Evolutionary conservation across 2,797 vertebrate species (phyloP).

Genomic region (Vipera latastei): DNA sequence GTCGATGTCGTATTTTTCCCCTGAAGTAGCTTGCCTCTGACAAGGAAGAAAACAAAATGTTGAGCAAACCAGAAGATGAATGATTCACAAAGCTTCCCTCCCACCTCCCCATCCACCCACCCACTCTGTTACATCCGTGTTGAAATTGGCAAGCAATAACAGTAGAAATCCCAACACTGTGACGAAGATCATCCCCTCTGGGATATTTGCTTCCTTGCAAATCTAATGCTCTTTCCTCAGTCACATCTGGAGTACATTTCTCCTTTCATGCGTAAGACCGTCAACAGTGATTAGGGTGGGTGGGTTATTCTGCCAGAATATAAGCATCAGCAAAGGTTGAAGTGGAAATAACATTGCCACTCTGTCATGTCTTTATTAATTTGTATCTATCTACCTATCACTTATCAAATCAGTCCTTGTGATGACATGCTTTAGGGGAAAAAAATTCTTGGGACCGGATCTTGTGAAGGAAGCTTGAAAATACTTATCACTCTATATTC

Average conservation of each 20-base stretch:
- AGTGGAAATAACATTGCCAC: neutral
- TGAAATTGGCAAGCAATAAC: constrained; percentile 9
- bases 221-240: neutral
- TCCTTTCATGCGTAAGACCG: neutral
- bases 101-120: neutral
- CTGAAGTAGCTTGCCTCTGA: neutral
- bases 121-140: neutral
- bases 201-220: constrained; percentile 1
- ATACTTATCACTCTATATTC: neutral
- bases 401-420: neutral
- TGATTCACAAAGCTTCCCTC: neutral
- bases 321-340: neutral
- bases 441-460: neutral
- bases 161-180: neutral
- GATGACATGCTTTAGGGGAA: neutral
- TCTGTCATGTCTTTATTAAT: neutral
- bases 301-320: constrained; percentile 4
- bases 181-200: neutral
- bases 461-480: neutral
- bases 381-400: neutral
- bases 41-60: neutral
- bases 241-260: constrained; percentile 32
- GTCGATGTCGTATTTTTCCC: neutral
- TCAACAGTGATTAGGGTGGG: neutral
- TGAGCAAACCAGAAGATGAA: constrained; percentile 1